These are phyloP conservation scores for Hemitrygon akajei DNA, from an alignment of 2,797 vertebrate species.

Conservation along the genomic window DNA sequence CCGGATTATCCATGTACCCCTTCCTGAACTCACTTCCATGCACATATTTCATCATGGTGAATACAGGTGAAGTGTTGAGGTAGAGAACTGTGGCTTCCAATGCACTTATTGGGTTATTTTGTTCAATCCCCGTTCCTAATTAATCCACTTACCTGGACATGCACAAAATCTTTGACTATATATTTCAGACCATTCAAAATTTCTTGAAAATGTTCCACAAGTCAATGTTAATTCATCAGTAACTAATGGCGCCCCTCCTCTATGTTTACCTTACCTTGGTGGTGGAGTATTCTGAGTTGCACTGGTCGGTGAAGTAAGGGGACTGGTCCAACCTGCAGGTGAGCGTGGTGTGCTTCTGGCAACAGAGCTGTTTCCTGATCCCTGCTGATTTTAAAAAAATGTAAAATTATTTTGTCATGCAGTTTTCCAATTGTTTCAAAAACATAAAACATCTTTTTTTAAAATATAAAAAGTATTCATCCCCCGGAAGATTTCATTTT, in stretches of 20 bases:
- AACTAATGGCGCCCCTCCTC: not conserved
- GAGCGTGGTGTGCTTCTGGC: constrained; percentile 81
- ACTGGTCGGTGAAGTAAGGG: constrained; percentile 89
- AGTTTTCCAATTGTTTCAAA: constrained; percentile 3
- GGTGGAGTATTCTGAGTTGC: constrained; percentile 86
- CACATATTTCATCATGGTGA: no score
- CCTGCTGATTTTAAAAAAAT: constrained; percentile 53
- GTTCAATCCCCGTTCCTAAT: not conserved
- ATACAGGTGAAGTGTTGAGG: not conserved
- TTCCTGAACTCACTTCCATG: no score
- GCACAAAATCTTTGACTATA: not conserved
- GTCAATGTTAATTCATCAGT: not conserved
- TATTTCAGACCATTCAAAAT: not conserved
- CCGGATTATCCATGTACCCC: no score
- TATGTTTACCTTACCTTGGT: constrained; percentile 70
- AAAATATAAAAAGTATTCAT: no score
- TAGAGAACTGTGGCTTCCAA: not conserved
- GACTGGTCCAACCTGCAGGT: constrained; percentile 89
- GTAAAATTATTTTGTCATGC: constrained; percentile 1
- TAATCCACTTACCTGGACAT: not conserved
- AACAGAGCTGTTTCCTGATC: constrained; percentile 78
- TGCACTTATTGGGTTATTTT: not conserved
- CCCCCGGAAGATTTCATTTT: no score
- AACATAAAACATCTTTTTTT: not conserved
- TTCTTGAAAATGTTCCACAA: not conserved